Conservation (phyloP, 2,797 vertebrate species). For the Onychomys arenicola region DNA sequence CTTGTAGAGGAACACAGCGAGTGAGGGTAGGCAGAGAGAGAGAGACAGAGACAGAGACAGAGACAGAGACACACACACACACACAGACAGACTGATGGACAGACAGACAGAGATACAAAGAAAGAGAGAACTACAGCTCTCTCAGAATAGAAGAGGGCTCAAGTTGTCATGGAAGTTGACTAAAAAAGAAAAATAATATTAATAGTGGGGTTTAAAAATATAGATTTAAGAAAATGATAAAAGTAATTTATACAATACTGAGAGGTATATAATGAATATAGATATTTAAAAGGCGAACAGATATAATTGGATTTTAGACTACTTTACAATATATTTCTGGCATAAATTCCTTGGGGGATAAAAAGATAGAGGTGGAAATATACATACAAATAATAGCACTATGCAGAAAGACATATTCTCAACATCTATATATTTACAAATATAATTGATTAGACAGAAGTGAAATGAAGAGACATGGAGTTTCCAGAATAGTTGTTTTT, state of each 20-base stretch:
- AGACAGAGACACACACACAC: neutral
- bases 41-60: neutral
- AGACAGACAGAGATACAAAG: neutral
- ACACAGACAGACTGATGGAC: neutral
- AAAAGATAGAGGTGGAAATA: neutral
- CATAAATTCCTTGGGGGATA: neutral
- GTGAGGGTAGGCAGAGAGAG: neutral
- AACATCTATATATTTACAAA: neutral
- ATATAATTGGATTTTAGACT: neutral
- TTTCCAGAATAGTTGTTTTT: neutral
- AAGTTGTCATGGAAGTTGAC: neutral
- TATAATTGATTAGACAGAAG: neutral
- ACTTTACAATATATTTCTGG: neutral
- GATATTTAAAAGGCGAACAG: constrained; percentile 5
- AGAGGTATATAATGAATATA: neutral
- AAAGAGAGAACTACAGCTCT: neutral
- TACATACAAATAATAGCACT: neutral
- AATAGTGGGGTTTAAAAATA: neutral
- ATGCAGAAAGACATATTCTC: neutral
- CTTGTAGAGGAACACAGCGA: neutral
- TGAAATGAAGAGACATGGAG: neutral
- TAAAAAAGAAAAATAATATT: neutral
- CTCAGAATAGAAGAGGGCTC: neutral
- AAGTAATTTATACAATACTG: neutral
- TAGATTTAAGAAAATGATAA: neutral